These are phyloP conservation scores for Sericinus montela DNA, from an alignment of 2,888 invertebrate species.

Conservation along the genomic window DNA sequence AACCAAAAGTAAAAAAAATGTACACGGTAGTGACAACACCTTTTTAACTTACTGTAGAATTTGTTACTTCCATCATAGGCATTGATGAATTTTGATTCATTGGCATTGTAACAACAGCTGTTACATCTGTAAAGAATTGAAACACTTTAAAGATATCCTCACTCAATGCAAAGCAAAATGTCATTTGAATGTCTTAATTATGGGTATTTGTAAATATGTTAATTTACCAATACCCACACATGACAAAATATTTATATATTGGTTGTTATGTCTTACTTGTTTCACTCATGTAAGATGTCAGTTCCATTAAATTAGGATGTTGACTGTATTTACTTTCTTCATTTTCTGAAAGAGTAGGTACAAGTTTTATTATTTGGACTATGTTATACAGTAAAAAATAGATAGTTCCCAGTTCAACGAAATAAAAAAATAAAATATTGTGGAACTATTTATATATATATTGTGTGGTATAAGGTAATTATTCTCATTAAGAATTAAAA, in stretches of 20 bases:
- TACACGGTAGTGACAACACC: background rate
- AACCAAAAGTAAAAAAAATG: background rate
- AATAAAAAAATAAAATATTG: no score
- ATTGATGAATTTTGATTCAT: conserved; percentile 66
- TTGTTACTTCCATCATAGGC: conserved; percentile 72
- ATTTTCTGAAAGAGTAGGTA: conserved; percentile 44
- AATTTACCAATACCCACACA: conserved; percentile 8
- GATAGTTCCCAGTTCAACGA: no score
- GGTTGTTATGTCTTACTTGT: conserved; percentile 51
- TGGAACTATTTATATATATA: no score
- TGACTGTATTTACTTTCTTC: conserved; percentile 64
- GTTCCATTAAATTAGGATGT: conserved; percentile 68
- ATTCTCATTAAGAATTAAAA: no score
- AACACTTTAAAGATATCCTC: background rate
- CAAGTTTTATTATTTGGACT: no score
- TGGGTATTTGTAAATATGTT: conserved; percentile 2
- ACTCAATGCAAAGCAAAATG: background rate
- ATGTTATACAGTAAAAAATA: no score
- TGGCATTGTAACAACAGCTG: conserved; percentile 73
- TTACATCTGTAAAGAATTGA: conserved; percentile 57
- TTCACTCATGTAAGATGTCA: conserved; percentile 73
- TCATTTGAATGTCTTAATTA: no score
- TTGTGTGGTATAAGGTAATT: no score
- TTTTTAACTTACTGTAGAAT: conserved; percentile 62
- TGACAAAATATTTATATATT: conserved; percentile 6